A percentile compares a stretch with the other conserved stretches of the same genome.
Evolutionary conservation across 2,113 vertebrate genomes (phyloP).

Genomic region (Xyrauchen texanus): DNA sequence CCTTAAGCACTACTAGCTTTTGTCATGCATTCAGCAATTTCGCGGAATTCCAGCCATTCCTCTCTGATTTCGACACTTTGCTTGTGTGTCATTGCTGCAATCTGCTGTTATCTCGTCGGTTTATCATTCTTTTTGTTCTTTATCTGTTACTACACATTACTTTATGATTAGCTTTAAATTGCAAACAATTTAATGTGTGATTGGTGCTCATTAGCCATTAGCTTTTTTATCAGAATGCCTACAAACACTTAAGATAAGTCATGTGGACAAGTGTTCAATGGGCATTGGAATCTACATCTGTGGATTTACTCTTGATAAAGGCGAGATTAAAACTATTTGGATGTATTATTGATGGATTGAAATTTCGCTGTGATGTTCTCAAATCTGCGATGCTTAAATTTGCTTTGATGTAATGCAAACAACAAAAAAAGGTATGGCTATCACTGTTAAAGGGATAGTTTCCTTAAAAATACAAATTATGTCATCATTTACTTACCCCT

Average conservation of each 20-base stretch:
- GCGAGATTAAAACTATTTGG: not conserved
- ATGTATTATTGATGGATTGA: too few species aligned
- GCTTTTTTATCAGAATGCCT: slow-evolving; percentile 23
- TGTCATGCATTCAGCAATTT: slow-evolving; percentile 37
- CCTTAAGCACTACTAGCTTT: slow-evolving; percentile 51
- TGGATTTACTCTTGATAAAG: slow-evolving; percentile 24
- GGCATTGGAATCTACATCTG: not conserved
- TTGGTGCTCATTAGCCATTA: slow-evolving; percentile 10
- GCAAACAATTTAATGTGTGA: slow-evolving; percentile 31
- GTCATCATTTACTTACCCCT: too few species aligned
- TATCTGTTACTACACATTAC: slow-evolving; percentile 20
- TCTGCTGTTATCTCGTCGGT: not conserved
- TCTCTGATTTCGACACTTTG: slow-evolving; percentile 52
- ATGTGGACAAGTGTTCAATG: not conserved
- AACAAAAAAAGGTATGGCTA: too few species aligned
- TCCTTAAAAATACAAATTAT: too few species aligned
- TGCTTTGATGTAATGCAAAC: too few species aligned
- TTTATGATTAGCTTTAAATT: slow-evolving; percentile 30
- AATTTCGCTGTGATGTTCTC: not conserved
- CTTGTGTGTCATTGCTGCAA: not conserved
- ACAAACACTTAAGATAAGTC: slow-evolving; percentile 29
- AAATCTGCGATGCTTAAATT: not conserved
- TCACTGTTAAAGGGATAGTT: too few species aligned
- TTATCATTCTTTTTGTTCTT: slow-evolving; percentile 49
- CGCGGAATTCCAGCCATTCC: slow-evolving; percentile 40